Percentiles rank a stretch among this genome's conserved stretches.
These are phyloP conservation scores for Boulengeromyrus knoepffleri DNA, from an alignment of 2,113 vertebrate species.

Conservation along the genomic window DNA sequence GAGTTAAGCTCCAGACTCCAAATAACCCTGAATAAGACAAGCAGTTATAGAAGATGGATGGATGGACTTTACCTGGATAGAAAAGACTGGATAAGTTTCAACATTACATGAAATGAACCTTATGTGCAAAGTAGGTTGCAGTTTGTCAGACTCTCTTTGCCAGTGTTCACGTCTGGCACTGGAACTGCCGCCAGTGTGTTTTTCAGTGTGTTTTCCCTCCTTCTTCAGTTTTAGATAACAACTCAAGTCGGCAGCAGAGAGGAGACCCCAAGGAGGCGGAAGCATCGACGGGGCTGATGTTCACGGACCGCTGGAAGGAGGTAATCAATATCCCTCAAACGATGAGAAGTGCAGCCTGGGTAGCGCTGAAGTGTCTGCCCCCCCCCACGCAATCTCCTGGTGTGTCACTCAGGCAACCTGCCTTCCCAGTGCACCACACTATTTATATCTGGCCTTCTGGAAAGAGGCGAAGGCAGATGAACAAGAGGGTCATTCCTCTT, in stretches of 20 bases:
- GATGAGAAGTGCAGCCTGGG: not conserved
- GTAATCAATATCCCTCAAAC: conserved; percentile 17
- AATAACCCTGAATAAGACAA: not conserved
- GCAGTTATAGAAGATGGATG: not conserved
- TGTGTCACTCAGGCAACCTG: conserved; percentile 30
- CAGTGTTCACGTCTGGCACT: not conserved
- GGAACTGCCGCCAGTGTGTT: not conserved
- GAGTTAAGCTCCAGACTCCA: not conserved
- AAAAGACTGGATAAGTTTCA: not conserved
- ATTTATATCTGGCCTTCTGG: conserved; percentile 19
- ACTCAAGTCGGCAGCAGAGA: not conserved
- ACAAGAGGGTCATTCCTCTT: conserved; percentile 10
- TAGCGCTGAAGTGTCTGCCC: not conserved
- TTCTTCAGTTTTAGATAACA: not conserved
- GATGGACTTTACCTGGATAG: not conserved
- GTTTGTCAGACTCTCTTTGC: not conserved
- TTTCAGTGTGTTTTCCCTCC: not conserved
- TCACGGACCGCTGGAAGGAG: not conserved
- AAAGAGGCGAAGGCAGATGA: not conserved
- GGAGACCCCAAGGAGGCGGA: not conserved
- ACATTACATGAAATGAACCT: not conserved
- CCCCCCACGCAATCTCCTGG: conserved; percentile 22
- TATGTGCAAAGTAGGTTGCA: not conserved
- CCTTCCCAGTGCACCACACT: conserved; percentile 15
- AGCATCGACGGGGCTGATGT: not conserved